These are phyloP conservation scores for Ectropis crepuscularia DNA, from an alignment of 2,888 invertebrate genomes.

Conservation along the genomic window DNA sequence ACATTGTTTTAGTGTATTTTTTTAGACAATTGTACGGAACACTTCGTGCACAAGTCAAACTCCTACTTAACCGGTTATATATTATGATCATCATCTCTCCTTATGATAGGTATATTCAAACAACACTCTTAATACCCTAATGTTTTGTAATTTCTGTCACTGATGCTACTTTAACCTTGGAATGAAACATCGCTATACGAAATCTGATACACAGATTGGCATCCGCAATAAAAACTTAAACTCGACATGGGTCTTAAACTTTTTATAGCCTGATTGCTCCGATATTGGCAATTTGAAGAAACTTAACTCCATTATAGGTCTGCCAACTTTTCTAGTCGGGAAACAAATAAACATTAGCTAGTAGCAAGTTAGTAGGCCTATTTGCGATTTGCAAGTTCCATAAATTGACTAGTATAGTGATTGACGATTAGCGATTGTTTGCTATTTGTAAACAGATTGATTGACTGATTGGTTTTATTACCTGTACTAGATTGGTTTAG, in stretches of 20 bases:
- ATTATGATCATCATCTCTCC: no score
- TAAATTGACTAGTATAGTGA: background rate
- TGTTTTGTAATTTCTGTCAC: no score
- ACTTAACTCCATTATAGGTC: conserved; percentile 15
- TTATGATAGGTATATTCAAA: no score
- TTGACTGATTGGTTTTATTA: background rate
- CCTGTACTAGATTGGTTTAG: background rate
- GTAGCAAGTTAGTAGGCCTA: background rate
- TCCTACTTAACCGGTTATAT: no score
- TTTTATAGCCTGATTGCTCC: conserved; percentile 13
- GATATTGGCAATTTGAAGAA: conserved; percentile 16
- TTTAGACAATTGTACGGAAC: no score
- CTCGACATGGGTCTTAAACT: conserved; percentile 9
- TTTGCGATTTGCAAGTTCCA: background rate
- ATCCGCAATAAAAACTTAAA: conserved; percentile 13
- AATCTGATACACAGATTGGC: background rate
- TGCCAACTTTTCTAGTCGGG: conserved; percentile 3
- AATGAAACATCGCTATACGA: background rate
- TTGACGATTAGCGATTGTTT: background rate
- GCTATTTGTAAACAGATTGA: background rate
- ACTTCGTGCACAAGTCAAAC: no score
- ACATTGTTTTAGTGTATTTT: no score
- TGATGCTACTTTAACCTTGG: no score
- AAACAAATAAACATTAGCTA: conserved; percentile 5
- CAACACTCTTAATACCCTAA: no score